Percentiles rank a stretch among this genome's conserved stretches.
These are phyloP conservation scores for Agrotis puta DNA, from an alignment of 2,888 invertebrate species.

Conservation along the genomic window DNA sequence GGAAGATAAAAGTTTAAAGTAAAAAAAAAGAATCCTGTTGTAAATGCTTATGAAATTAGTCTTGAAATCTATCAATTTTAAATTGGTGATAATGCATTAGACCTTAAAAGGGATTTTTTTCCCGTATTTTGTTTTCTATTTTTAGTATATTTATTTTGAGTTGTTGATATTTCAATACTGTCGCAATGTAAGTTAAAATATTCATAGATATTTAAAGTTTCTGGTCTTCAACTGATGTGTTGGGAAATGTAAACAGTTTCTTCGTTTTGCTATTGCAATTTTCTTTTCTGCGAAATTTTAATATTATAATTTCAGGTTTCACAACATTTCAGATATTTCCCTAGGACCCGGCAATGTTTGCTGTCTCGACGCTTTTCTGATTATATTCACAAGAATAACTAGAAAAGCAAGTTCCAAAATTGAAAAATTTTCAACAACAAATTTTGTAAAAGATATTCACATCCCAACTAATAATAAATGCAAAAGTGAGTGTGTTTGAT, in stretches of 20 bases:
- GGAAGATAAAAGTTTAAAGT: too few species aligned
- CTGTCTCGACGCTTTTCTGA: neutral
- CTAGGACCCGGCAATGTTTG: neutral
- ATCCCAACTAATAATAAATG: too few species aligned
- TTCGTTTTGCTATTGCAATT: constrained; percentile 1
- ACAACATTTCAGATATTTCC: constrained; percentile 22
- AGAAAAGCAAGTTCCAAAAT: neutral
- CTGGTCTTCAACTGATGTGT: neutral
- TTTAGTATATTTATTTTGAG: too few species aligned
- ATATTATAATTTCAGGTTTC: neutral
- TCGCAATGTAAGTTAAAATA: too few species aligned
- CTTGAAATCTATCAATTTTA: too few species aligned
- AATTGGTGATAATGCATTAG: too few species aligned
- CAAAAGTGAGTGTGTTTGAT: too few species aligned
- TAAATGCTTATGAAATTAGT: too few species aligned
- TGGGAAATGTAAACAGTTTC: neutral
- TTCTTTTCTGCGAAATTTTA: constrained; percentile 3
- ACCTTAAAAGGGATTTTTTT: too few species aligned
- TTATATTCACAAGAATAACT: neutral
- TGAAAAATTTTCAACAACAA: neutral
- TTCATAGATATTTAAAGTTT: neutral
- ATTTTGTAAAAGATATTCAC: neutral
- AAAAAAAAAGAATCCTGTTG: too few species aligned
- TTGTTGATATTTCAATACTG: too few species aligned
- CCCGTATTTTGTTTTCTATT: too few species aligned